These are phyloP conservation scores for Talpa occidentalis DNA, from an alignment of 2,113 vertebrate species.

Conservation along the genomic window DNA sequence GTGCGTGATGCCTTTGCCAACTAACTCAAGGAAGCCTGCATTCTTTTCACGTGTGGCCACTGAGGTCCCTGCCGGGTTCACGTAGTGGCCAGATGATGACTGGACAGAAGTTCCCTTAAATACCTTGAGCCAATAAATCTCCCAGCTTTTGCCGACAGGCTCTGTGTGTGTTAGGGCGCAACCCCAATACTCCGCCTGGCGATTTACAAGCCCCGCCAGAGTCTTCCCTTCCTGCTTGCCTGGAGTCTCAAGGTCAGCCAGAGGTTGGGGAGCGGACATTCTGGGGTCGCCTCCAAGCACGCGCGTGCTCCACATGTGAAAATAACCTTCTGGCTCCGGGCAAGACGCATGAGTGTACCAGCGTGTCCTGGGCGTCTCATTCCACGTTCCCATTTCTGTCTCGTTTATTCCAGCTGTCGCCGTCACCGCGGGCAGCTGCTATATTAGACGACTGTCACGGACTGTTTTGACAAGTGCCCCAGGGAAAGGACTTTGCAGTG, in stretches of 20 bases:
- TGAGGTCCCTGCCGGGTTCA: background rate
- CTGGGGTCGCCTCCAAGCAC: fast-evolving
- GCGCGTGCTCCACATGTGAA: no score
- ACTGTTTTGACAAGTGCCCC: background rate
- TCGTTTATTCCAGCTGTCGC: background rate
- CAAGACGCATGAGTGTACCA: background rate
- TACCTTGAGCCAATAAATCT: background rate
- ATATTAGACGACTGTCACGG: background rate
- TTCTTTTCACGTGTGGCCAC: background rate
- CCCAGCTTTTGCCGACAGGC: background rate
- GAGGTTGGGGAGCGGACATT: background rate
- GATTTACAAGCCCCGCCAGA: fast-evolving
- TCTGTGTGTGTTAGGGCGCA: fast-evolving
- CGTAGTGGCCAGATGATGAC: background rate
- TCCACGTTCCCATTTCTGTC: background rate
- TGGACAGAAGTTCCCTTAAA: background rate
- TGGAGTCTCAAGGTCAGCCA: background rate
- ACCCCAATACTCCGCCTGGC: fast-evolving
- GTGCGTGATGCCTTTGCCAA: background rate
- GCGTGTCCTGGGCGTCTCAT: background rate
- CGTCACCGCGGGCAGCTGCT: background rate
- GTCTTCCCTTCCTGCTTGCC: background rate
- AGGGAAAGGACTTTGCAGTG: background rate
- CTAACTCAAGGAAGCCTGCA: background rate
- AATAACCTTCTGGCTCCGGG: background rate